Conservation (phyloP, 35 echinoderm and acorn worm species). For the Amphiura filiformis region DNA sequence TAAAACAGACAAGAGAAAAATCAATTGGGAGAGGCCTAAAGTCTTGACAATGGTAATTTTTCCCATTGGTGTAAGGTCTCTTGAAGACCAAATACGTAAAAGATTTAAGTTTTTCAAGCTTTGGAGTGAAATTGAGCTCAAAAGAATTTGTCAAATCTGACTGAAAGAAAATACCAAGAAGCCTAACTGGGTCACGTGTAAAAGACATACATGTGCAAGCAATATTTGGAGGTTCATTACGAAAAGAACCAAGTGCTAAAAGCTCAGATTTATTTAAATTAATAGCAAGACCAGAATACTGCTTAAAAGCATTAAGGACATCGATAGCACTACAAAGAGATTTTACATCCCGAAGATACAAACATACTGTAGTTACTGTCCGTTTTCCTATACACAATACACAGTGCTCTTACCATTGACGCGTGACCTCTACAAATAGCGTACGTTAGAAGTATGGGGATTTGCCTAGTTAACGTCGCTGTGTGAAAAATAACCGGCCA, state of each 20-base stretch:
- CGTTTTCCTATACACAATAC: no score
- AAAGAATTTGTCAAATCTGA: conserved; percentile 15
- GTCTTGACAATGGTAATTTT: conserved; percentile 29
- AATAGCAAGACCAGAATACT: neutral
- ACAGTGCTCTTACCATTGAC: no score
- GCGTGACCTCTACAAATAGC: no score
- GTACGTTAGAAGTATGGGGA: no score
- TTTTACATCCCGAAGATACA: neutral
- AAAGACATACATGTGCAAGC: neutral
- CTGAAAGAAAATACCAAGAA: conserved; percentile 14
- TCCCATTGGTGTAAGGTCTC: conserved; percentile 13
- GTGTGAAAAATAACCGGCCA: no score
- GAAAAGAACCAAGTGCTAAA: neutral
- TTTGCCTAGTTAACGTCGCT: no score
- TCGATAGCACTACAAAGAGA: neutral
- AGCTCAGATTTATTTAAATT: conserved; percentile 16
- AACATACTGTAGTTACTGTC: no score
- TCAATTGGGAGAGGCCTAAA: conserved; percentile 25
- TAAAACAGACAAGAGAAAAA: conserved; percentile 24
- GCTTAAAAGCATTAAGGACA: neutral
- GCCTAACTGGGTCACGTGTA: neutral
- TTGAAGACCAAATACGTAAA: conserved; percentile 21
- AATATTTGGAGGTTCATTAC: neutral
- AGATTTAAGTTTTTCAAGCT: no score
- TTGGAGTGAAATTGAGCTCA: conserved; percentile 3